Conservation (phyloP, 2,797 vertebrate species). For the Phoebastria nigripes region DNA sequence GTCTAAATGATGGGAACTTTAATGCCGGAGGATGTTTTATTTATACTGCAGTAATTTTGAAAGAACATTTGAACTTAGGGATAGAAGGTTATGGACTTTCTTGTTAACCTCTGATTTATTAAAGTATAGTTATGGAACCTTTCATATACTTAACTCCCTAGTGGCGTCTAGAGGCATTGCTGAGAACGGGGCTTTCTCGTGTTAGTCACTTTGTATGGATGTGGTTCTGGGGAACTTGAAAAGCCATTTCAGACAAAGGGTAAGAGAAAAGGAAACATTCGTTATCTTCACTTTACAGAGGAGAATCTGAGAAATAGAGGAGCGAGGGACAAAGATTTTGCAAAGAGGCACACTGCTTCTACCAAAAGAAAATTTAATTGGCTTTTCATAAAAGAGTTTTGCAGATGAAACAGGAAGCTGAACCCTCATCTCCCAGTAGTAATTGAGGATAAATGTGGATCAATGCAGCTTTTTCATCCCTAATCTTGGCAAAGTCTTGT, state of each 20-base stretch:
- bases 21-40: not conserved
- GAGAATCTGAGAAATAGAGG: not conserved
- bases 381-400: not conserved
- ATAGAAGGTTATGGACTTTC: not conserved
- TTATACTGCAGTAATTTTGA: not conserved
- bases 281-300: not conserved
- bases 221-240: not conserved
- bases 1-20: not conserved
- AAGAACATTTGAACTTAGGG: not conserved
- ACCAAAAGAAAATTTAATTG: not conserved
- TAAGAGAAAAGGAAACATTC: not conserved
- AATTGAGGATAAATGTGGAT: not conserved
- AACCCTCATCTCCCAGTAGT: not conserved
- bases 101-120: slow-evolving; percentile 21
- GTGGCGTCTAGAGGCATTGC: not conserved
- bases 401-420: slow-evolving; percentile 1
- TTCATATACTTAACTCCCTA: not conserved
- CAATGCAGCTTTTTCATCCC: not conserved
- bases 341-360: not conserved
- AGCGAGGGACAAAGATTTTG: not conserved
- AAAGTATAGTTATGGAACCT: not conserved
- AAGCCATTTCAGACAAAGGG: not conserved
- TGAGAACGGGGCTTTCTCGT: not conserved
- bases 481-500: not conserved
- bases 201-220: not conserved